Conservation (phyloP, 92 coral and sea anemone genomes). For the Epizoanthus rinbou region DNA sequence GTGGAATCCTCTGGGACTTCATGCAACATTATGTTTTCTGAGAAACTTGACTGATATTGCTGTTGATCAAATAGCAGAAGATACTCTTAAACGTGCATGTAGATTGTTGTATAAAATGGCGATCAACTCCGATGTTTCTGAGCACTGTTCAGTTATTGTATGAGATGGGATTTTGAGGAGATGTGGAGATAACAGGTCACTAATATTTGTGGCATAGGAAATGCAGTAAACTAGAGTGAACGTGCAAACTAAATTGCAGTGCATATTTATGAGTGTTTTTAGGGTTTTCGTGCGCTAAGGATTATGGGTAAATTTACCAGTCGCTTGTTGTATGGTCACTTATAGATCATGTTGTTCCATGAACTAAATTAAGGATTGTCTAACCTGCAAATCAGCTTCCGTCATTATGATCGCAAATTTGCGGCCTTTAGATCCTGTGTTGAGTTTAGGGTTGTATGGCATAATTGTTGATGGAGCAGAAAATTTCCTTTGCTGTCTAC, state of each 20-base stretch:
- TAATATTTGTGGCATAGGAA: no score
- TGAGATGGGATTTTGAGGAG: no score
- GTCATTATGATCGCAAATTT: conserved; percentile 2
- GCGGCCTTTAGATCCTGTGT: neutral
- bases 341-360: neutral
- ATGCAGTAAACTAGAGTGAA: no score
- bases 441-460: neutral
- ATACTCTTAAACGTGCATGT: neutral
- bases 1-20: neutral
- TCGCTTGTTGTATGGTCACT: no score
- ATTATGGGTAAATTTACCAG: no score
- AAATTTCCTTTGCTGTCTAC: neutral
- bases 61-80: neutral
- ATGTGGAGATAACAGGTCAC: no score
- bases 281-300: no score
- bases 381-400: conserved; percentile 15
- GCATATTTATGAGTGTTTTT: no score
- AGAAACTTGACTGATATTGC: conserved; percentile 6
- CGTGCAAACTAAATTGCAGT: no score
- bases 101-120: no score
- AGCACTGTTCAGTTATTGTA: no score
- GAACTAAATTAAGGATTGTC: neutral
- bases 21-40: conserved; percentile 3
- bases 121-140: no score
- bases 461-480: neutral